Evolutionary conservation across 2,797 vertebrate species (phyloP).

Genomic region (Masticophis lateralis): DNA sequence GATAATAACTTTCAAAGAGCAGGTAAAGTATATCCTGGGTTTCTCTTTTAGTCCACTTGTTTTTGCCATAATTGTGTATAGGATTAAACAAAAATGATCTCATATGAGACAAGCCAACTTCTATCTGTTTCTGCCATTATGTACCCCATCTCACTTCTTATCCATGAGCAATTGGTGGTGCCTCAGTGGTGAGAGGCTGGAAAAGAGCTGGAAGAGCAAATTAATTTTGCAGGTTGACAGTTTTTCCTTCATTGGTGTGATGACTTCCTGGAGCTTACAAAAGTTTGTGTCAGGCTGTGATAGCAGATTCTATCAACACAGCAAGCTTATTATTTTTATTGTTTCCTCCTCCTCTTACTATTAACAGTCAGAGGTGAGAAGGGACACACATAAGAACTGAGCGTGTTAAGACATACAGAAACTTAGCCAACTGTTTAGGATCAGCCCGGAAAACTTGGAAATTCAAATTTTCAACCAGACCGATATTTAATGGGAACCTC

Average conservation of each 20-base stretch:
- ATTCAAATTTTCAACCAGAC: background rate
- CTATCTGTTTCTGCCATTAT: constrained; percentile 6
- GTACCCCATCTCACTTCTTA: background rate
- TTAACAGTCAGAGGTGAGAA: background rate
- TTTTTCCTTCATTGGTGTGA: constrained; percentile 43
- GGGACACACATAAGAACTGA: background rate
- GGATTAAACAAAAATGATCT: constrained; percentile 19
- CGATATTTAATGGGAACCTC: background rate
- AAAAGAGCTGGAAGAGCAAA: background rate
- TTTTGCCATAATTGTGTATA: constrained; percentile 20
- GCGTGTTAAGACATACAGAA: background rate
- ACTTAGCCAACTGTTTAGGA: background rate
- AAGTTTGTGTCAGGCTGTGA: background rate
- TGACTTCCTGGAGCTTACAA: background rate
- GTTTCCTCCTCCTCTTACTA: background rate
- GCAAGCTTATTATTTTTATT: background rate
- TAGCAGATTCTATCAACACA: background rate
- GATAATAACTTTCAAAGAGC: constrained; percentile 56
- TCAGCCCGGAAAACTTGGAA: background rate
- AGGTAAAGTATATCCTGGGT: constrained; percentile 18
- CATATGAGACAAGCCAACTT: background rate
- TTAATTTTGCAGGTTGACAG: background rate
- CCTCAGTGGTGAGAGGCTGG: background rate
- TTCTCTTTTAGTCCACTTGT: constrained; percentile 36
- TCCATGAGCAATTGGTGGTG: rapidly evolving